phyloP scores from a whole-genome alignment of 2,113 vertebrate genomes.

The Otocyon megalotis region DNA sequence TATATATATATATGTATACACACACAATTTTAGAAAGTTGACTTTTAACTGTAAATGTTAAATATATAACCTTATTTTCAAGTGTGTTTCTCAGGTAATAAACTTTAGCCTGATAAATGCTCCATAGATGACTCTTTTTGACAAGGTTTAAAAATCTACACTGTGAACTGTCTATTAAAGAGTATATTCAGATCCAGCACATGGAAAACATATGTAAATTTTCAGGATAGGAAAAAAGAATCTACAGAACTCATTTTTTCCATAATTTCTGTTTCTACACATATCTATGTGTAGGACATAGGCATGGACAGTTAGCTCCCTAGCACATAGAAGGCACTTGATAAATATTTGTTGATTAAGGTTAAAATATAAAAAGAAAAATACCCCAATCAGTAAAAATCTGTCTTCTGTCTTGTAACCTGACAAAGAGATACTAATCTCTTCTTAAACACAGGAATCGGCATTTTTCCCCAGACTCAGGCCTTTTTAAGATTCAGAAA shows the following conservation, averaged over 20 bases:
- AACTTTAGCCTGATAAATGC: neutral
- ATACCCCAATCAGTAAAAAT: neutral
- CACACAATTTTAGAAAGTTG: neutral
- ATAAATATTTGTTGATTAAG: neutral
- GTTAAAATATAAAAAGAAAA: conserved; percentile 7
- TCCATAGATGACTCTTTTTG: neutral
- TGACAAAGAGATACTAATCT: neutral
- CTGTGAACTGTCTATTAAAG: neutral
- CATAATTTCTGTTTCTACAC: neutral
- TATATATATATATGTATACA: neutral
- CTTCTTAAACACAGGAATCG: conserved; percentile 21
- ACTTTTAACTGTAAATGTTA: conserved; percentile 15
- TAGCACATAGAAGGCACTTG: neutral
- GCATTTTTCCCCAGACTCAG: neutral
- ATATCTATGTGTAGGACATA: neutral
- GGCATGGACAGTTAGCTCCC: neutral
- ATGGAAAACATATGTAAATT: neutral
- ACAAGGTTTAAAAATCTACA: neutral
- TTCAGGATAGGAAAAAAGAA: neutral
- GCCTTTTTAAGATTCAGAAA: conserved; percentile 24
- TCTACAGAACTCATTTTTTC: neutral
- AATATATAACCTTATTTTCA: neutral
- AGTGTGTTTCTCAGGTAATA: neutral
- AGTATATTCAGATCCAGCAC: neutral
- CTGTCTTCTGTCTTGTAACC: conserved; percentile 36